Evolutionary conservation across 2,888 invertebrate genomes (phyloP).

Genomic region (Netelia inedita): DNA sequence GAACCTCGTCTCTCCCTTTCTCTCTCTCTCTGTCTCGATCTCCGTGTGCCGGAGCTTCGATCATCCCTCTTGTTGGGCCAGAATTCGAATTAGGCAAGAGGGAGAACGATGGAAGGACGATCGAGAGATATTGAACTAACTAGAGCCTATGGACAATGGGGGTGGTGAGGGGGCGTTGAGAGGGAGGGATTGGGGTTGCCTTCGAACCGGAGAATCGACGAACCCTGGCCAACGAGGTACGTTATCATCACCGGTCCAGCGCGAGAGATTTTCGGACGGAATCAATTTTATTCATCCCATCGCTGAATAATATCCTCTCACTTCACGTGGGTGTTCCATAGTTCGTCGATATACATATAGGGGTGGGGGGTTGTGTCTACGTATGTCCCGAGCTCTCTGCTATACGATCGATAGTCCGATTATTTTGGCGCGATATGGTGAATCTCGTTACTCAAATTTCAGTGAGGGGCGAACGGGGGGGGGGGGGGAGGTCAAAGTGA

Average conservation of each 20-base stretch:
- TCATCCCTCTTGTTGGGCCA: conserved; percentile 53
- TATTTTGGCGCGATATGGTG: conserved; percentile 5
- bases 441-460: conserved; percentile 40
- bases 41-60: conserved; percentile 13
- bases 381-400: neutral
- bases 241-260: conserved; percentile 56
- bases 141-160: conserved; percentile 37
- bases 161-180: neutral
- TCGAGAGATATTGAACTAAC: conserved; percentile 42
- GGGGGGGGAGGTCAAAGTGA: neutral
- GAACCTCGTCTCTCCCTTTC: neutral
- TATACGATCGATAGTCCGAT: conserved; percentile 50
- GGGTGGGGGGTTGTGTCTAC: too few species aligned
- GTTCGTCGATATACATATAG: too few species aligned
- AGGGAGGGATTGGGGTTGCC: neutral
- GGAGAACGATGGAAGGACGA: conserved; percentile 31
- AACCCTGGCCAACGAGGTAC: conserved; percentile 24
- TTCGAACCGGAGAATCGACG: conserved; percentile 28
- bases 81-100: conserved; percentile 51
- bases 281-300: conserved; percentile 44
- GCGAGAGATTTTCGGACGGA: conserved; percentile 3
- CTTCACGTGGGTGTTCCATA: neutral
- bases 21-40: neutral
- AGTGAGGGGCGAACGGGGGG: neutral
- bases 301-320: conserved; percentile 47